Conservation (phyloP, 2,888 invertebrate species). For the Calliopum simillimum region DNA sequence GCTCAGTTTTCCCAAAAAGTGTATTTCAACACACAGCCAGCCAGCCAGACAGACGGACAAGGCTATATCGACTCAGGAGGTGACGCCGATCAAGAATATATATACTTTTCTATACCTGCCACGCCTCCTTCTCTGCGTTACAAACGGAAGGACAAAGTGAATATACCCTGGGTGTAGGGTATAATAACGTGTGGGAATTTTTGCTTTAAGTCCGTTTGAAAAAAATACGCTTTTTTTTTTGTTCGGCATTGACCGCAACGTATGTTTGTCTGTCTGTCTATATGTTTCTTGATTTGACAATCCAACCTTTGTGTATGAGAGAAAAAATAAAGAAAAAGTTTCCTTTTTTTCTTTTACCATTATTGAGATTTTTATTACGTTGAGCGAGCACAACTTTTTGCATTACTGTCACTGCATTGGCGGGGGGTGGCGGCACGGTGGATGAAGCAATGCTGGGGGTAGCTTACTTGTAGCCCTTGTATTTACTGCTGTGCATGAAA, state of each 20-base stretch:
- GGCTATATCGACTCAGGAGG: too few species aligned
- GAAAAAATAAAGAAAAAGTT: not conserved
- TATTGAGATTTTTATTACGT: slow-evolving; percentile 34
- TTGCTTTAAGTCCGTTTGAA: not conserved
- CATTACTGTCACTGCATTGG: slow-evolving; percentile 2
- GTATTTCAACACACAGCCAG: too few species aligned
- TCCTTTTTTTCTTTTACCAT: slow-evolving; percentile 20
- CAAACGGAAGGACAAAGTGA: too few species aligned
- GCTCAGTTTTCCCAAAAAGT: too few species aligned
- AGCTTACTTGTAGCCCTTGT: not conserved
- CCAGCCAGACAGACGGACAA: too few species aligned
- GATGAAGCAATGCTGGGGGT: not conserved
- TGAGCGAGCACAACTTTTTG: slow-evolving; percentile 31
- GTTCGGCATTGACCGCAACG: not conserved
- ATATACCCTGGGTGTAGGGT: too few species aligned
- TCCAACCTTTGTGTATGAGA: too few species aligned
- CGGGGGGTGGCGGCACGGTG: not conserved
- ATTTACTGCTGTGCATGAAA: slow-evolving; percentile 11
- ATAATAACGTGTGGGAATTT: slow-evolving; percentile 22
- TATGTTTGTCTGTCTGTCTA: not conserved
- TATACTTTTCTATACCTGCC: too few species aligned
- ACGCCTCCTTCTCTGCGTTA: too few species aligned
- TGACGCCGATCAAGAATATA: too few species aligned
- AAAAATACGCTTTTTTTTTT: slow-evolving; percentile 15
- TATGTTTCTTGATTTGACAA: not conserved